Evolutionary conservation across 2,113 vertebrate genomes (phyloP).

Genomic region (Melanostigma gelatinosum): DNA sequence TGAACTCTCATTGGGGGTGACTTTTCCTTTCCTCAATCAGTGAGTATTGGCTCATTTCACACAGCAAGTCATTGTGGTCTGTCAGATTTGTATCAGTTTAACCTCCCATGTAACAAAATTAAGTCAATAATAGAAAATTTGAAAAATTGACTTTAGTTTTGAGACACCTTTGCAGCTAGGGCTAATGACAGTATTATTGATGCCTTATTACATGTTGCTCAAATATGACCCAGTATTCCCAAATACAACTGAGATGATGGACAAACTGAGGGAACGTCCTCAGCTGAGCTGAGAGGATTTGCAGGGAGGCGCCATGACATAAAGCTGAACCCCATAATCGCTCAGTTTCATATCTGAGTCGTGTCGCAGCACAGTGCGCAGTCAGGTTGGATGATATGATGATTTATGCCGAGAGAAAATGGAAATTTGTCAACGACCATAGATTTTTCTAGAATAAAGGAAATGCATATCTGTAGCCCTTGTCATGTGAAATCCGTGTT

Average conservation of each 20-base stretch:
- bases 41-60: slow-evolving; percentile 48
- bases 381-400: neutral
- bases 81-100: slow-evolving; percentile 5
- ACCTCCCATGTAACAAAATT: slow-evolving; percentile 18
- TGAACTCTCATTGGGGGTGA: slow-evolving; percentile 44
- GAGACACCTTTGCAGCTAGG: neutral
- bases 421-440: neutral
- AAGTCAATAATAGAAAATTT: slow-evolving; percentile 29
- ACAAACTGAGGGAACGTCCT: slow-evolving; percentile 1
- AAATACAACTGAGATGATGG: neutral
- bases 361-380: neutral
- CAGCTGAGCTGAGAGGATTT: slow-evolving; percentile 27
- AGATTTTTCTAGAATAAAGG: neutral
- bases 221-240: neutral
- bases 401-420: slow-evolving; percentile 1
- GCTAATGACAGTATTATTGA: neutral
- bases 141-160: neutral
- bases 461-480: neutral
- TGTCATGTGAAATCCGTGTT: no score
- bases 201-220: neutral
- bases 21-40: slow-evolving; percentile 34
- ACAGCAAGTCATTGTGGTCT: slow-evolving; percentile 20
- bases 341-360: slow-evolving; percentile 1
- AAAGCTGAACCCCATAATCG: slow-evolving; percentile 8
- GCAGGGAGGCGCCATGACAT: slow-evolving; percentile 4